Evolutionary conservation across 1,140 invertebrate species (phyloP).

Genomic region (Venustaconcha ellipsiformis): DNA sequence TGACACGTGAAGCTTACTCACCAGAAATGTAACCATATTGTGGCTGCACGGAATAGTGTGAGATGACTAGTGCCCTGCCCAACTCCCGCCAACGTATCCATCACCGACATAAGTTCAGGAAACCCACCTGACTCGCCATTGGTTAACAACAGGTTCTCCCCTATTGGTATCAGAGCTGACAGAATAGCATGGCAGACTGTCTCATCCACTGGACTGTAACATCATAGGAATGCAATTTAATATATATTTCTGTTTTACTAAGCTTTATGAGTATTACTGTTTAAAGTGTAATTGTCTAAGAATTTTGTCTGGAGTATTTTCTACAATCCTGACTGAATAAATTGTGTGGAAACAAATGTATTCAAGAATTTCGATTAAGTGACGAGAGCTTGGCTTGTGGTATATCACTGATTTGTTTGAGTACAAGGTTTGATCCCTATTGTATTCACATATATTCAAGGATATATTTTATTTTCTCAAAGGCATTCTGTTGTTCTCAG

Average conservation of each 20-base stretch:
- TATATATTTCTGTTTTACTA: neutral
- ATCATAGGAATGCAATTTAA: neutral
- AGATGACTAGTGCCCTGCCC: slow-evolving; percentile 81
- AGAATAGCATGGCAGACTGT: slow-evolving; percentile 81
- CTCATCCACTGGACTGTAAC: slow-evolving; percentile 71
- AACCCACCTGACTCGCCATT: slow-evolving; percentile 80
- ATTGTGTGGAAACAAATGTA: too few relatives aligned
- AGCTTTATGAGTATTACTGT: too few relatives aligned
- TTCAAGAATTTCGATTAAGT: too few relatives aligned
- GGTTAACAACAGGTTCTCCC: slow-evolving; percentile 75
- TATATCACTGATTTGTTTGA: too few relatives aligned
- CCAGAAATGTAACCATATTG: slow-evolving; percentile 79
- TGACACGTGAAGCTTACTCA: slow-evolving; percentile 38
- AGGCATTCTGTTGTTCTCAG: too few relatives aligned
- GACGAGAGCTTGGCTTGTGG: too few relatives aligned
- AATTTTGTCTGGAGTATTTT: too few relatives aligned
- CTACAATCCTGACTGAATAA: too few relatives aligned
- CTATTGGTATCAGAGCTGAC: slow-evolving; percentile 82
- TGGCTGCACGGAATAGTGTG: slow-evolving; percentile 82
- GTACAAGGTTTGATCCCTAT: too few relatives aligned
- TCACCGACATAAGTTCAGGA: slow-evolving; percentile 83
- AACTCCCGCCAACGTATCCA: slow-evolving; percentile 85
- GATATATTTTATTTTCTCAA: too few relatives aligned
- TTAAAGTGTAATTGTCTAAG: too few relatives aligned
- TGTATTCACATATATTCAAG: too few relatives aligned